Percentiles rank a stretch among this genome's conserved stretches.
These are phyloP conservation scores for Oikopleura dioica DNA, from an alignment of 23 tunicate genomes.

Conservation along the genomic window DNA sequence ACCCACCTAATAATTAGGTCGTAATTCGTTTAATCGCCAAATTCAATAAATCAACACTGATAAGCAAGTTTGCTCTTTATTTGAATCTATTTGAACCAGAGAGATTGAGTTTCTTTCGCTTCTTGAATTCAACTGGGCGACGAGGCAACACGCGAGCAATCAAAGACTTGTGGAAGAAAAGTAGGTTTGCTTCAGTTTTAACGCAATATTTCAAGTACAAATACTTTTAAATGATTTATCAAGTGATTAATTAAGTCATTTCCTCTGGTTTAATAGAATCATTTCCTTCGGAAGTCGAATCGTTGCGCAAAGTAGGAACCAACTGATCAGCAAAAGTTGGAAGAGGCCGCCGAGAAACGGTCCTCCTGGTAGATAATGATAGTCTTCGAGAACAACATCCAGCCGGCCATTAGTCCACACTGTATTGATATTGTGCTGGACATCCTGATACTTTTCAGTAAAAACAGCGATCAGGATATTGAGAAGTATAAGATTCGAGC, in stretches of 20 bases:
- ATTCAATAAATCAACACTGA: too few species aligned
- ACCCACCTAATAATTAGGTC: too few species aligned
- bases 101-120: too few species aligned
- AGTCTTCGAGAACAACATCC: conserved; percentile 1
- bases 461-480: conserved; percentile 5
- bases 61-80: too few species aligned
- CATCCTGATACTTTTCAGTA: background rate
- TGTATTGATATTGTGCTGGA: background rate
- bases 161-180: background rate
- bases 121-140: background rate
- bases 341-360: background rate
- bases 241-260: too few species aligned
- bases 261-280: too few species aligned
- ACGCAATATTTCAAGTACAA: background rate
- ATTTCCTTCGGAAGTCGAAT: background rate
- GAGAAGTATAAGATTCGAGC: background rate
- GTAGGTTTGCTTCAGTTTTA: too few species aligned
- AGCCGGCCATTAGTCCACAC: conserved; percentile 5
- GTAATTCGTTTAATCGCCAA: too few species aligned
- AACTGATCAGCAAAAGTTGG: background rate
- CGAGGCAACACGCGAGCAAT: background rate
- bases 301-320: background rate
- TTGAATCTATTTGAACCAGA: too few species aligned
- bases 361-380: background rate
- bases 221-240: background rate